Conservation (phyloP, 1,140 invertebrate genomes). For the Trissolcus basalis region DNA sequence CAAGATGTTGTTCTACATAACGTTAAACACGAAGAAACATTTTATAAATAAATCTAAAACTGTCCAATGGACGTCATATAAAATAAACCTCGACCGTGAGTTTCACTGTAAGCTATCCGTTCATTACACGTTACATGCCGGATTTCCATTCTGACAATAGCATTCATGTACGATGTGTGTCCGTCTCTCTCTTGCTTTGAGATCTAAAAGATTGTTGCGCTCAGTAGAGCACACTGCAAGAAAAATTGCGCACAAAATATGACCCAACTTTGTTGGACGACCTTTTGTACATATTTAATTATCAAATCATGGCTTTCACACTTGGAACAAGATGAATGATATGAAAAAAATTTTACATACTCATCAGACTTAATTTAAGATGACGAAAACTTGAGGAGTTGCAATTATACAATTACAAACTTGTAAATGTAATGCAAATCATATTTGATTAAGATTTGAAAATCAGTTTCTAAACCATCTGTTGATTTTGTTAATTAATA, state of each 20-base stretch:
- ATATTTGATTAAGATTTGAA: too few relatives aligned
- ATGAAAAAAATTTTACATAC: too few relatives aligned
- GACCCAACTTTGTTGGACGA: constrained; percentile 34
- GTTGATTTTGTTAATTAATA: constrained; percentile 10
- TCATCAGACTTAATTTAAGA: too few relatives aligned
- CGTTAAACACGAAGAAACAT: background rate
- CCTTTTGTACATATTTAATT: constrained; percentile 25
- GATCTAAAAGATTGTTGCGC: constrained; percentile 54
- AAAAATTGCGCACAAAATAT: constrained; percentile 46
- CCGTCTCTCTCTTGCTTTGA: constrained; percentile 41
- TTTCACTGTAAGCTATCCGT: constrained; percentile 42
- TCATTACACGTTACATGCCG: constrained; percentile 38
- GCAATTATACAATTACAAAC: too few relatives aligned
- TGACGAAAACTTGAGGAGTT: too few relatives aligned
- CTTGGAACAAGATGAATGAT: background rate
- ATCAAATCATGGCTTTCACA: constrained; percentile 33
- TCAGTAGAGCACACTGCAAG: constrained; percentile 50
- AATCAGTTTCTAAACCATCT: background rate
- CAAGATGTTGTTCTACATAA: background rate
- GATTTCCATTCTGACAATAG: constrained; percentile 56
- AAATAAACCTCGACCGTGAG: constrained; percentile 23
- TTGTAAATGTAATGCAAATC: too few relatives aligned
- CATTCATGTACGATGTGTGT: constrained; percentile 48
- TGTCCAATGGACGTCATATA: background rate
- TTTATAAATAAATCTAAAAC: too few relatives aligned